A percentile compares a stretch with the other conserved stretches of the same genome.
Evolutionary conservation across 2,113 vertebrate genomes (phyloP).

Genomic region (Clarias macrocephalus): DNA sequence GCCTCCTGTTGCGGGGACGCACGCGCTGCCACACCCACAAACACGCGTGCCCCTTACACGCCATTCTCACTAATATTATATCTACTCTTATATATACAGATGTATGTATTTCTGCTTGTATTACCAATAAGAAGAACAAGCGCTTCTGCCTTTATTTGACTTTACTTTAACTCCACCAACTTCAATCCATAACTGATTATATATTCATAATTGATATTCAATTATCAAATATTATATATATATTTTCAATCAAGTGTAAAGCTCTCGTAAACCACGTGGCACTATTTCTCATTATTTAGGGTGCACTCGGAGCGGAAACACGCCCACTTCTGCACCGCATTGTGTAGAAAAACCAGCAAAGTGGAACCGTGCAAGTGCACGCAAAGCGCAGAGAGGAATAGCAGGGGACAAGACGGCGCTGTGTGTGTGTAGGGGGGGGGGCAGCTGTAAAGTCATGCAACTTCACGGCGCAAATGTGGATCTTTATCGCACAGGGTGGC

Average conservation of each 20-base stretch:
- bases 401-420: too few relatives aligned
- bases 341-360: slow-evolving; percentile 41
- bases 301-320: slow-evolving; percentile 60
- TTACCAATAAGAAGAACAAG: background rate
- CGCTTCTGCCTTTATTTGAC: background rate
- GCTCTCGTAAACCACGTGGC: background rate
- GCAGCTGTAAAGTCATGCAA: background rate
- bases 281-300: slow-evolving; percentile 33
- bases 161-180: background rate
- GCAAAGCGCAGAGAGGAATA: background rate
- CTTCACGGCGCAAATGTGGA: background rate
- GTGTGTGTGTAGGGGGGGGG: background rate
- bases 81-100: background rate
- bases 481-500: background rate
- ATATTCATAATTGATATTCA: too few relatives aligned
- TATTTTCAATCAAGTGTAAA: background rate
- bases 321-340: slow-evolving; percentile 57
- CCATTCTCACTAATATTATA: background rate
- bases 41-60: background rate
- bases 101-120: background rate
- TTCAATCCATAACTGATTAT: background rate
- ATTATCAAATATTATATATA: background rate
- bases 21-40: slow-evolving; percentile 9
- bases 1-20: slow-evolving; percentile 19
- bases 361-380: too few relatives aligned